These are phyloP conservation scores for Eurytoma adleriae DNA, from an alignment of 2,888 invertebrate species.

Conservation along the genomic window DNA sequence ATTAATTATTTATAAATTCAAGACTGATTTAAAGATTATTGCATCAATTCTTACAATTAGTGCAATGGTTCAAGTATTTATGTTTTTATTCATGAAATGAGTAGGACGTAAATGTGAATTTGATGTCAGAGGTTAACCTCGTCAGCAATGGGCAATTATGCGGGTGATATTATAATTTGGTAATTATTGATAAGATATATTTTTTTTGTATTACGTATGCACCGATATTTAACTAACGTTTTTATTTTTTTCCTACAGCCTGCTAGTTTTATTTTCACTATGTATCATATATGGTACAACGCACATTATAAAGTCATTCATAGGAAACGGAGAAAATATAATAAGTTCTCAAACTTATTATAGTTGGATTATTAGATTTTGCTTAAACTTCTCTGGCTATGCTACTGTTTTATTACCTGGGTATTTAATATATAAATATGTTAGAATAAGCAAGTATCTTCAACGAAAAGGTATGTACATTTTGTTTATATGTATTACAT, in stretches of 20 bases:
- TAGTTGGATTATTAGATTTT: conserved; percentile 86
- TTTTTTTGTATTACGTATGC: conserved; percentile 8
- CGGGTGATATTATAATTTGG: conserved; percentile 73
- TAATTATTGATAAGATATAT: conserved; percentile 58
- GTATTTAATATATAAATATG: conserved; percentile 88
- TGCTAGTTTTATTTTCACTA: conserved; percentile 75
- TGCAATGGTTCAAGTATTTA: conserved; percentile 35
- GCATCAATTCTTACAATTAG: conserved; percentile 6
- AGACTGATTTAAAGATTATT: conserved; percentile 29
- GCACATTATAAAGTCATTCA: conserved; percentile 72
- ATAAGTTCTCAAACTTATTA: conserved; percentile 75
- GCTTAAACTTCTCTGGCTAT: conserved; percentile 91
- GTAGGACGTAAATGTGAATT: conserved; percentile 24
- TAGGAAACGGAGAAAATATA: conserved; percentile 66
- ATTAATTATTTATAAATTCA: conserved; percentile 11
- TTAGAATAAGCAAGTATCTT: conserved; percentile 86
- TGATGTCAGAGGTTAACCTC: conserved; percentile 53
- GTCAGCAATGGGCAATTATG: conserved; percentile 71
- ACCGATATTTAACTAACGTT: conserved; percentile 13
- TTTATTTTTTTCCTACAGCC: conserved; percentile 71
- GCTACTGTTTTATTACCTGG: conserved; percentile 92
- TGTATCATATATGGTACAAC: conserved; percentile 76
- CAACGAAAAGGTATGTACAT: conserved; percentile 83
- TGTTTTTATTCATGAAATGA: conserved; percentile 18
- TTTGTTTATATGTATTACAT: not conserved